Evolutionary conservation across 1,140 invertebrate genomes (phyloP), one percentile per base, ranked within the genome.

Genomic region (Odontomachus brunneus): DNA sequence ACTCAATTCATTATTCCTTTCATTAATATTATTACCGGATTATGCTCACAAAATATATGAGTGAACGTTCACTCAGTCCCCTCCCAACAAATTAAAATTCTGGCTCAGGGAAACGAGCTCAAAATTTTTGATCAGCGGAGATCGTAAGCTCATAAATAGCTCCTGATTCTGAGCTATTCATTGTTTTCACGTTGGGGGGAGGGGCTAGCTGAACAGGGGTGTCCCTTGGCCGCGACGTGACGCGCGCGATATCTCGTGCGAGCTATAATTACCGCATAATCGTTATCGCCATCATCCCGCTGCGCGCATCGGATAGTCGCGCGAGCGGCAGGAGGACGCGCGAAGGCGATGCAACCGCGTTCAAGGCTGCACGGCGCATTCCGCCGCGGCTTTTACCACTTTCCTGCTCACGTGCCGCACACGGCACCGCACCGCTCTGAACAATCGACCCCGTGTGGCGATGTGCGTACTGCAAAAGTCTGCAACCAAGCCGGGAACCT

Each of bases 301-400:
- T 57, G 29, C 38, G 3, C 38, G 29, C 29, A 33, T 33, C 29
- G 22, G 15, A 55, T 33, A 44, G 19, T 49, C 66, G 33, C 19
- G 51, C 29, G 29, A 33, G 29, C 29, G 5, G 29, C 2, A 33
- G 29, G 29, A 24, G 38, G 51, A 65, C 12, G 60, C 67, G 15
- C 63, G 63, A n/a, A 26, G 22, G 51, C 67, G 69, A 84, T 82
- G 78, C 63, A 75, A 85, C 69, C 84, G 38, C 24, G 72, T 84
- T 84, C 84, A 69, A 86, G 78, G 76, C 44, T 69, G 65, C 44
- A 24, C 33, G 12, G 60, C 81, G 55, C 84, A 82, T 86, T 86
- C 84, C 85, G 48, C 7, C n/a, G 69, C 15, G 48, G 84, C 76
- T 86, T 86, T 86, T 86, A 85, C 84, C 75, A 85, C 85, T 85